Conservation (phyloP, 2,797 vertebrate genomes). For the Pitangus sulphuratus region DNA sequence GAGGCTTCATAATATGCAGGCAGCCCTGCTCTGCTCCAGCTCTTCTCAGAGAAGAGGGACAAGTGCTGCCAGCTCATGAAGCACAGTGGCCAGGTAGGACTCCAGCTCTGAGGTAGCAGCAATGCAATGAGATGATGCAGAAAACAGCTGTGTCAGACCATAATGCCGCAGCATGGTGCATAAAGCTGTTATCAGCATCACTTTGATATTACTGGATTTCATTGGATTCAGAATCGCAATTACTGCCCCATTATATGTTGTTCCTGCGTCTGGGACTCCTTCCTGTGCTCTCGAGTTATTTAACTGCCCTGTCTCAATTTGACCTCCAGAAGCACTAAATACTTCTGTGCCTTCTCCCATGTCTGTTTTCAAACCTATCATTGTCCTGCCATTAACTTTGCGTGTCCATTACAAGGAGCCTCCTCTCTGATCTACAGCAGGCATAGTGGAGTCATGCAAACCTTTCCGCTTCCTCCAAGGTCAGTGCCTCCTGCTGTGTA, state of each 20-base stretch:
- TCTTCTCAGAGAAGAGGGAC: not conserved
- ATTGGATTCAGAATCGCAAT: not conserved
- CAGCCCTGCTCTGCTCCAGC: not conserved
- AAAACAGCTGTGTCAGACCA: not conserved
- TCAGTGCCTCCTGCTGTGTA: not conserved
- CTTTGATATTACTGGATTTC: not conserved
- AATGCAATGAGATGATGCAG: rapidly evolving
- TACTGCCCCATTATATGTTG: not conserved
- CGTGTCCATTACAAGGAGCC: not conserved
- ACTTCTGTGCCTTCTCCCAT: not conserved
- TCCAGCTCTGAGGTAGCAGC: not conserved
- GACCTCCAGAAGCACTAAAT: not conserved
- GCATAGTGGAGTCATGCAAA: conserved; percentile 3
- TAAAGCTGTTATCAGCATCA: not conserved
- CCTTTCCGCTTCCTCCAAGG: conserved; percentile 40
- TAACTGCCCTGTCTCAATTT: not conserved
- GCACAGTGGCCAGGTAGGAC: not conserved
- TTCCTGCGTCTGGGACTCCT: not conserved
- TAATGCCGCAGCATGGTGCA: not conserved
- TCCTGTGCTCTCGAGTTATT: not conserved
- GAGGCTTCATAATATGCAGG: not conserved
- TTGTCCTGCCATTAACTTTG: not conserved
- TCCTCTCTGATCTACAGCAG: not conserved
- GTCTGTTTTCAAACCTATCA: not conserved
- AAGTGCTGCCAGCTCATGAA: not conserved